Evolutionary conservation across 2,888 invertebrate genomes (phyloP).

Genomic region (Sarcophaga variegata): DNA sequence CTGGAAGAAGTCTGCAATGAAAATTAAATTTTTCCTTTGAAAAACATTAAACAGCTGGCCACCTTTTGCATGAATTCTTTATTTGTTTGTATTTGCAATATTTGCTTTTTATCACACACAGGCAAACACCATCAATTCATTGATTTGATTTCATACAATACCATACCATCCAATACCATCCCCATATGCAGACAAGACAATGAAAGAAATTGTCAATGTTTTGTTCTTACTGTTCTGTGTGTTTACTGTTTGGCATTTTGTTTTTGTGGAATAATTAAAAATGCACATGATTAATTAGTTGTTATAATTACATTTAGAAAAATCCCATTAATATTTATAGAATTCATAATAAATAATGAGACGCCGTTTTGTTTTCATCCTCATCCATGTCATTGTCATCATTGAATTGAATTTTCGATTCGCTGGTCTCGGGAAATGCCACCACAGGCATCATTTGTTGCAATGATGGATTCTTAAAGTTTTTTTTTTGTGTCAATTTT

Average conservation of each 20-base stretch:
- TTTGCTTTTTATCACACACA: neutral
- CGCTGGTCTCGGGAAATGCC: constrained; percentile 61
- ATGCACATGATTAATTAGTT: constrained; percentile 81
- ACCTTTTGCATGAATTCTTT: too few relatives aligned
- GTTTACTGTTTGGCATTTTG: constrained; percentile 19
- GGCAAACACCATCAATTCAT: neutral
- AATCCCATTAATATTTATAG: constrained; percentile 81
- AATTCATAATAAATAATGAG: constrained; percentile 81
- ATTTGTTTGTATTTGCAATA: too few relatives aligned
- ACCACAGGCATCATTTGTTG: constrained; percentile 70
- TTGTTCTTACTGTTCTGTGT: constrained; percentile 3
- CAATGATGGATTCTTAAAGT: constrained; percentile 27
- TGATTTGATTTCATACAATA: neutral
- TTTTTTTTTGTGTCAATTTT: neutral
- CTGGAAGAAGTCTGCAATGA: too few relatives aligned
- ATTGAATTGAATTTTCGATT: constrained; percentile 1
- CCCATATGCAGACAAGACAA: neutral
- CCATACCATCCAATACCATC: too few relatives aligned
- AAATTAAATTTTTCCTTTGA: too few relatives aligned
- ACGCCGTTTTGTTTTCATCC: constrained; percentile 69
- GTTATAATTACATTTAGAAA: constrained; percentile 81
- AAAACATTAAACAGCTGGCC: too few relatives aligned
- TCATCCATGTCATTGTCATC: neutral
- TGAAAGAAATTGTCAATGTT: neutral
- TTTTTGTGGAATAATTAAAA: constrained; percentile 74